Evolutionary conservation across 2,888 invertebrate species (phyloP).

Genomic region (Stomorhina lunata): DNA sequence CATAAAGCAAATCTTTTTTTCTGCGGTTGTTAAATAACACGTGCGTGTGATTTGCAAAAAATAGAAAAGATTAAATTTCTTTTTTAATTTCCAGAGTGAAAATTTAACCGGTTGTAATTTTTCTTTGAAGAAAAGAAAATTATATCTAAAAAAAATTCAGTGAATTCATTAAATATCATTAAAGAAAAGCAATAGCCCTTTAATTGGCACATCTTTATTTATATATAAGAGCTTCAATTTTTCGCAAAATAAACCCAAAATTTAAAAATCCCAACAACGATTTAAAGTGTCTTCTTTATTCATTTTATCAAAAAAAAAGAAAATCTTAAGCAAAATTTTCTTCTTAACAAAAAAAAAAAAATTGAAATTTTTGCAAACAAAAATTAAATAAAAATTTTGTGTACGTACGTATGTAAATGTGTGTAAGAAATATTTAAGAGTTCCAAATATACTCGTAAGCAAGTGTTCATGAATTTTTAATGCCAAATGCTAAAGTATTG

Average conservation of each 20-base stretch:
- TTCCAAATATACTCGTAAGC: constrained; percentile 18
- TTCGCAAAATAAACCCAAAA: neutral
- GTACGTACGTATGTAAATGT: neutral
- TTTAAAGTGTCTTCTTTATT: constrained; percentile 52
- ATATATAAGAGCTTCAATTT: constrained; percentile 48
- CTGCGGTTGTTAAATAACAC: neutral
- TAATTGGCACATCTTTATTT: neutral
- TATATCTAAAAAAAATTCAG: neutral
- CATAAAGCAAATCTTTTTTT: neutral
- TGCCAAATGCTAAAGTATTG: constrained; percentile 62
- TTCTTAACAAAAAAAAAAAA: neutral
- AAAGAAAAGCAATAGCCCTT: constrained; percentile 35
- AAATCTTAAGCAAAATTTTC: neutral
- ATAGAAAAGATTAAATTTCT: constrained; percentile 8
- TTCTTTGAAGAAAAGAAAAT: neutral
- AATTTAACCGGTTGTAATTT: constrained; percentile 24
- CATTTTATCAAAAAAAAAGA: neutral
- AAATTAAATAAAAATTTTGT: neutral
- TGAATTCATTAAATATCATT: constrained; percentile 3
- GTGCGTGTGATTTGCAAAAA: constrained; percentile 22
- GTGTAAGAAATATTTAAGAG: neutral
- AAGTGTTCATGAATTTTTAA: constrained; percentile 61
- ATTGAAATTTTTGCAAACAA: no score
- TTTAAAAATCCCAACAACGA: constrained; percentile 52
- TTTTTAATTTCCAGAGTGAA: neutral